Percentiles rank a stretch among this genome's conserved stretches.
phyloP scores from a whole-genome alignment of 2,113 vertebrate genomes.

The Andinoacara biseriatus region DNA sequence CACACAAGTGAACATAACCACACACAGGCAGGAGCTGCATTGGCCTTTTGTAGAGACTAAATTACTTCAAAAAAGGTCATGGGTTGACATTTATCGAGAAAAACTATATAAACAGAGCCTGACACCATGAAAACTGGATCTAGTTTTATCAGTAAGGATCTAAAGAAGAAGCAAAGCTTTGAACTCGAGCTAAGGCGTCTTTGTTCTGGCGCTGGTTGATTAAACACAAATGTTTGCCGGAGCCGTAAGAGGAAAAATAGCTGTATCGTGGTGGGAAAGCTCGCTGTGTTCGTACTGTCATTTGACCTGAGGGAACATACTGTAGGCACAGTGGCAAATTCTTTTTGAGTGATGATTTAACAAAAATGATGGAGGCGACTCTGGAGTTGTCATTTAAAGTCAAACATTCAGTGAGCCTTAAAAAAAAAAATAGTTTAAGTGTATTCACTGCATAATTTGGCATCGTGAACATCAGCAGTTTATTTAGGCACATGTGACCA shows the following conservation, averaged over 20 bases:
- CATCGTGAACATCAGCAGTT: conserved; percentile 21
- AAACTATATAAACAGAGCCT: conserved; percentile 64
- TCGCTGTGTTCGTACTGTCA: background rate
- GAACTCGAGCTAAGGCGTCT: conserved; percentile 35
- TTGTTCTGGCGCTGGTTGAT: conserved; percentile 55
- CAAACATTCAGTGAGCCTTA: background rate
- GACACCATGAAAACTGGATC: conserved; percentile 54
- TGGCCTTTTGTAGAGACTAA: conserved; percentile 61
- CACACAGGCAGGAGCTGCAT: conserved; percentile 45
- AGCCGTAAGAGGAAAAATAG: conserved; percentile 17
- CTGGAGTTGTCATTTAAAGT: conserved; percentile 26
- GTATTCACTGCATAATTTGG: conserved; percentile 20
- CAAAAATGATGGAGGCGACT: conserved; percentile 26
- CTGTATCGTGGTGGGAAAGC: background rate
- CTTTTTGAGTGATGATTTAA: conserved; percentile 14
- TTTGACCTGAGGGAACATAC: conserved; percentile 4
- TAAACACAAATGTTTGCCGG: conserved; percentile 42
- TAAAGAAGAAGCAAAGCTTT: conserved; percentile 51
- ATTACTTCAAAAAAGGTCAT: conserved; percentile 82
- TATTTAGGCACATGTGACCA: conserved; percentile 4
- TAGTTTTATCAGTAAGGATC: conserved; percentile 55
- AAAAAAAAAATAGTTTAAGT: conserved; percentile 12
- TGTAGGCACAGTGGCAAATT: background rate
- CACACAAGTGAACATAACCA: conserved; percentile 35
- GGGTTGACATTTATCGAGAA: conserved; percentile 80